Evolutionary conservation across 2,113 vertebrate genomes (phyloP), one percentile per base, ranked within the genome.

Genomic region (Ceratotherium simum): DNA sequence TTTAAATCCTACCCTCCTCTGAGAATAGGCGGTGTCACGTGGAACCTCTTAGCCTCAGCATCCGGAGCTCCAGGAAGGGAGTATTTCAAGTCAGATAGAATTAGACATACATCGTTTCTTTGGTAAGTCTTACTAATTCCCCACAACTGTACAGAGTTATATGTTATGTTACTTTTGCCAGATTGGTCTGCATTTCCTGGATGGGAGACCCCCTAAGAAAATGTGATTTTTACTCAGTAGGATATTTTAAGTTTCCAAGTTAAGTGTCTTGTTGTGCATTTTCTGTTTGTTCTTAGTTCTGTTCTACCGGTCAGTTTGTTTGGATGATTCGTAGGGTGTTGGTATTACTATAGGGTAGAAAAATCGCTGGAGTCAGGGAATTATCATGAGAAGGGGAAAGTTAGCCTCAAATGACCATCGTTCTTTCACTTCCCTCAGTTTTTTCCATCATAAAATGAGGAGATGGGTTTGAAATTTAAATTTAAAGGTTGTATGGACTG

Each of bases 61-160:
- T 60, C 70, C 42, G 23, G 81, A 96, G 42, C 85, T 78, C 70
- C 87, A 69, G 39, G 33, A 79, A 84, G 17, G 36, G 62, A 92
- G 42, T 14, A 56, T 75, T 87, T 90, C 72, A 60, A 70, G 13
- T 93, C 81, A 48, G 56, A 72, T 31, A 95, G 65, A 86, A 46
- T 65, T 88, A 31, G 48, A 23, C 21, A 48, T 33, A 70, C 1
- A 65, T 25, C 25, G 0, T 67, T 92, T 80, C 20, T 60, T 83
- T 56, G 96, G 97, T 97, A 96, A 97, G 97, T 95, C 31, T 65
- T 72, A 76, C 39, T 70, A 12, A 81, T 93, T 83, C 27, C 73
- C 56, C 39, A 27, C 58, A 75, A 56, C 36, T 46, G 95, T 18
- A 62, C 67, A 73, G 46, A 84, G 10, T 60, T 95, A 1, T 2